These are phyloP conservation scores for Polydrusus pterygomalis DNA, from an alignment of 2,888 invertebrate species.

Conservation along the genomic window DNA sequence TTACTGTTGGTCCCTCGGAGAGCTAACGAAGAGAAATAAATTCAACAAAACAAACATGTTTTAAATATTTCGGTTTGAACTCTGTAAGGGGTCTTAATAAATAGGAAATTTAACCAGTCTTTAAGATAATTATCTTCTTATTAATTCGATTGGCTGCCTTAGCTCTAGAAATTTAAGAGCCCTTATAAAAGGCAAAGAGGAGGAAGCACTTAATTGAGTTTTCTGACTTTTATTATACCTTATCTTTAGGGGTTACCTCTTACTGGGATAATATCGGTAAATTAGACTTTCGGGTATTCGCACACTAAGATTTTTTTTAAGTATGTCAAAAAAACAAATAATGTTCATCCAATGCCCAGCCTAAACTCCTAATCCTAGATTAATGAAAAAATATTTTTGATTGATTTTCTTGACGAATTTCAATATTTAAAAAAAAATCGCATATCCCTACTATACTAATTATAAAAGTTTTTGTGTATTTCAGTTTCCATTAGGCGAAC, in stretches of 20 bases:
- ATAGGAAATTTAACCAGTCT: neutral
- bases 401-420: too few relatives aligned
- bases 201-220: constrained; percentile 1
- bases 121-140: neutral
- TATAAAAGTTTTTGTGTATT: constrained; percentile 9
- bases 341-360: too few relatives aligned
- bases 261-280: neutral
- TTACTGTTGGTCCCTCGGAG: too few relatives aligned
- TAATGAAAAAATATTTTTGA: too few relatives aligned
- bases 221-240: constrained; percentile 11
- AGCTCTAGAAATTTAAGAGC: constrained; percentile 6
- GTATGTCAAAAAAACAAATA: too few relatives aligned
- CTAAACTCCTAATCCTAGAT: too few relatives aligned
- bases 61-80: too few relatives aligned
- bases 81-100: neutral
- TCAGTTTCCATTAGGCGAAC: constrained; percentile 19
- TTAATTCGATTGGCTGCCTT: neutral
- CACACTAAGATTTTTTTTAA: too few relatives aligned
- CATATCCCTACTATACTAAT: neutral
- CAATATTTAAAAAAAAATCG: too few relatives aligned
- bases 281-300: neutral
- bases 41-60: too few relatives aligned
- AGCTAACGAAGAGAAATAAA: too few relatives aligned
- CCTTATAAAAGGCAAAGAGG: neutral
- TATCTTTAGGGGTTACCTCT: neutral